phyloP scores from a whole-genome alignment of 2,797 vertebrate genomes.

The Enteromius radiatus region DNA sequence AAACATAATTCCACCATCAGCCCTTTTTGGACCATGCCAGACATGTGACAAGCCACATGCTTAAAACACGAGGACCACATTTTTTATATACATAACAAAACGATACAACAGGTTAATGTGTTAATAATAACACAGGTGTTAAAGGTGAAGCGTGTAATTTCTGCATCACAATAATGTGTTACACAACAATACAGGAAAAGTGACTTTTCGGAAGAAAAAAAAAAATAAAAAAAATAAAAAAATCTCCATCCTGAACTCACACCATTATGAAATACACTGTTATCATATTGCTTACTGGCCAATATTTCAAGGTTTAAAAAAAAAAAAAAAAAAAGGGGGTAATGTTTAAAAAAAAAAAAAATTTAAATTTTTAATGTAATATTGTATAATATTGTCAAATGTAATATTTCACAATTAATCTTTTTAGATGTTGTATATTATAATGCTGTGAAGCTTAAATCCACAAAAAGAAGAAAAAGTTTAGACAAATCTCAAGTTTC shows the following conservation, averaged over 20 bases:
- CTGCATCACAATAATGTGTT: not conserved
- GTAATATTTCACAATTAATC: not conserved
- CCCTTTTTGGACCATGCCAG: not conserved
- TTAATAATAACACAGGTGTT: not conserved
- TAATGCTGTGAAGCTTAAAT: too few species aligned
- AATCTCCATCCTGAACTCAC: not conserved
- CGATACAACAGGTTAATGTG: not conserved
- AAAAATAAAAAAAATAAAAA: not conserved
- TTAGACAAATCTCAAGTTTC: too few species aligned
- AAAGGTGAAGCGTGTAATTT: too few species aligned
- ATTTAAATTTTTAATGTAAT: too few species aligned
- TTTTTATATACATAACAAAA: not conserved
- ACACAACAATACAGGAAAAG: not conserved
- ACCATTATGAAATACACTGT: too few species aligned
- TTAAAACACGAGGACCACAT: not conserved
- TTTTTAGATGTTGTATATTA: too few species aligned
- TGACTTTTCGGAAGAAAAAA: not conserved
- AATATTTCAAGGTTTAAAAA: too few species aligned
- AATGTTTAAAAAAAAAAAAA: too few species aligned
- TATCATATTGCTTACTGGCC: too few species aligned
- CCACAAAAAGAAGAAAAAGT: too few species aligned
- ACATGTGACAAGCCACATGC: constrained; percentile 2
- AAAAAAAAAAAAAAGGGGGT: too few species aligned
- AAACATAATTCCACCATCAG: constrained; percentile 16
- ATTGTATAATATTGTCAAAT: not conserved